phyloP scores from a whole-genome alignment of 2,113 vertebrate genomes.

The Tetrax tetrax region DNA sequence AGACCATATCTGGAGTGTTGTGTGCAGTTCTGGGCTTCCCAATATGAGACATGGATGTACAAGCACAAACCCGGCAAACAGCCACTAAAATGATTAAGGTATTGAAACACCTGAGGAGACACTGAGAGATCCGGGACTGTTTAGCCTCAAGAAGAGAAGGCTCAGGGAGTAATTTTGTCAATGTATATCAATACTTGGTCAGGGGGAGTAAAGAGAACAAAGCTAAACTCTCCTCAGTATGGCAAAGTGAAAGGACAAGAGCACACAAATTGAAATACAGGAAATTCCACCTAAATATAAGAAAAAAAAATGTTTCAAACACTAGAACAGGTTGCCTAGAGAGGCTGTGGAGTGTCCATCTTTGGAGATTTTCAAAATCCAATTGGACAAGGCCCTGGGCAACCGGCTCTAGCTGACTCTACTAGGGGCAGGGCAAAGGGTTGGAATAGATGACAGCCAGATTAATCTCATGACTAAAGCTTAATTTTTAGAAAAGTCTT shows the following conservation, averaged over 20 bases:
- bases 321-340: background rate
- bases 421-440: background rate
- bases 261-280: background rate
- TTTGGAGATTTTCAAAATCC: background rate
- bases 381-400: background rate
- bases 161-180: background rate
- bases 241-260: background rate
- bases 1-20: background rate
- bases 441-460: background rate
- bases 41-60: rapidly evolving
- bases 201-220: background rate
- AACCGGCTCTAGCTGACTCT: background rate
- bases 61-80: background rate
- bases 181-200: background rate
- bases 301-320: background rate
- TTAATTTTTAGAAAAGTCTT: background rate
- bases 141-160: background rate
- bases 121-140: background rate
- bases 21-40: background rate
- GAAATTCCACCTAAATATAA: background rate
- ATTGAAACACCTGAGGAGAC: background rate
- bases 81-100: background rate
- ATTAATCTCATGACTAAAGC: background rate
- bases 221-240: background rate
- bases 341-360: background rate